Evolutionary conservation across 2,888 invertebrate species (phyloP), one percentile per base, ranked within the genome.

Genomic region (Lochmaea capreae): DNA sequence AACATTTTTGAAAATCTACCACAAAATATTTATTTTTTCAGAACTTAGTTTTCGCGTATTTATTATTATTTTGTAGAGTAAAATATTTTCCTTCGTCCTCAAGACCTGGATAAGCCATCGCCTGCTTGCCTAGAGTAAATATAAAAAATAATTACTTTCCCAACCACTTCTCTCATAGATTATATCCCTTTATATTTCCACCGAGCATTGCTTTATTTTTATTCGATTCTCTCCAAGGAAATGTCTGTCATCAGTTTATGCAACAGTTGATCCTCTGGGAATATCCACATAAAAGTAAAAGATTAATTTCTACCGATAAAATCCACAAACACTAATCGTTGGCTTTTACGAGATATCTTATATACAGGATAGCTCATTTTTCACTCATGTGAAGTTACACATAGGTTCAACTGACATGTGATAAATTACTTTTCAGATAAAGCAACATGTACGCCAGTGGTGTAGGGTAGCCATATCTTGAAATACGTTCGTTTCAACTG

Each of bases 201-300:
- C 22, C 18, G 6, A 57, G 22, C 26, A 46, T 16, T 52, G 14
- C 26, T 59, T 14, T 26, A 59, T 59, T 33, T 59, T 59, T 33
- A 14, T 59, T 59, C 57, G 57, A 59, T 59, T 59, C 22, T n/a
- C 22, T 59, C 22, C 59, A n/a, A 59, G 59, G 26, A 59, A 26
- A 33, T 59, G 14, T 57, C 10, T 57, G n/a, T 12, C 59, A 59
- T 59, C 59, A 33, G 59, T 59, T 59, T 26, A 59, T 33, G 59
- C 59, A 59, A 59, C 59, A 26, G 59, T 59, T 59, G 22, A 59
- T 59, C 14, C 59, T 10, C 16, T 33, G 22, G 59, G 26, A 8
- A 59, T 6, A 59, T 22, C 22, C 59, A n/a, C 22, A 59, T 59
- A 59, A 59, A 33, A 59, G 52, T 33, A 10, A 26, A 59, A 59